Evolutionary conservation across 1,140 invertebrate species (phyloP).

Genomic region (Atta texana): DNA sequence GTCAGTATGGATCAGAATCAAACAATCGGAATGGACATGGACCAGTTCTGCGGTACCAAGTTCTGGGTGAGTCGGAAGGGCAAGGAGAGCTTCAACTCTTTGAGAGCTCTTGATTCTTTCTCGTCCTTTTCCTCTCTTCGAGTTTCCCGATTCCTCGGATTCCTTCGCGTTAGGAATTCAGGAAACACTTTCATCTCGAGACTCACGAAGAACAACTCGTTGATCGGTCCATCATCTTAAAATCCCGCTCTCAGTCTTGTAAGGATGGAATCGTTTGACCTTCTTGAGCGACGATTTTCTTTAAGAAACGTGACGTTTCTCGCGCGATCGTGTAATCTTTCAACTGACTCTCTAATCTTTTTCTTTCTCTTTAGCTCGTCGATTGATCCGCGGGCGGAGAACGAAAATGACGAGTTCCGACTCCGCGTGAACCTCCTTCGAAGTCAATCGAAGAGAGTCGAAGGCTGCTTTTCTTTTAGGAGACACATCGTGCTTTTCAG

Average conservation of each 20-base stretch:
- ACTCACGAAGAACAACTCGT: not conserved
- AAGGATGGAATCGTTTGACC: not conserved
- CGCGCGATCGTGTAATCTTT: not conserved
- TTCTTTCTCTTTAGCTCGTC: not conserved
- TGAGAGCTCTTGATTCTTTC: not conserved
- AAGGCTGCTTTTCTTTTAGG: too few species aligned
- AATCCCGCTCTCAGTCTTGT: not conserved
- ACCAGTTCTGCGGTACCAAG: slow-evolving; percentile 88
- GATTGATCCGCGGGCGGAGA: not conserved
- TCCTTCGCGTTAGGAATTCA: too few species aligned
- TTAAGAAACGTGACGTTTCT: not conserved
- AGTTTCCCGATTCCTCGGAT: too few species aligned
- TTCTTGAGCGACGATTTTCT: not conserved
- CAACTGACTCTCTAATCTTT: not conserved
- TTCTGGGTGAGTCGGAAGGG: slow-evolving; percentile 88
- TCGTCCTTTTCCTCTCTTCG: not conserved
- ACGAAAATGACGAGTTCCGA: not conserved
- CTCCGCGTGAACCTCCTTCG: too few species aligned
- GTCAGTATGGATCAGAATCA: slow-evolving; percentile 80
- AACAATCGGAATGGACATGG: slow-evolving; percentile 86
- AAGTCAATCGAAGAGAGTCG: not conserved
- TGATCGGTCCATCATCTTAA: not conserved
- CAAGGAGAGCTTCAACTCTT: not conserved
- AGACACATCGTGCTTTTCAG: too few species aligned
- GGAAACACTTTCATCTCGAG: too few species aligned